Evolutionary conservation across 2,888 invertebrate species (phyloP), one percentile per base, ranked within the genome.

Genomic region (Mythimna loreyi): DNA sequence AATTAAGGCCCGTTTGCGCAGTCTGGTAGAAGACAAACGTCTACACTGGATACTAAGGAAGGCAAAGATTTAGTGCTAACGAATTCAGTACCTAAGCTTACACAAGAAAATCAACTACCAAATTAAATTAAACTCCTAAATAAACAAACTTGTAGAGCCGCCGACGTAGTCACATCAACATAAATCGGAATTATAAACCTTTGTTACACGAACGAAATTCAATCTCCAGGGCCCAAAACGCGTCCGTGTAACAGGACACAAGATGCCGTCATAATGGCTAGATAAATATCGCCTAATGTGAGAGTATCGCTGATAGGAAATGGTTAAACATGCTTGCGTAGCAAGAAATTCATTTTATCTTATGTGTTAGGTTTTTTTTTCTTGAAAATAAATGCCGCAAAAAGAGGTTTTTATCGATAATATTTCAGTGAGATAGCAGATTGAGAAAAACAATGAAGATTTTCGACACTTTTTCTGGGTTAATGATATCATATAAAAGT

Each of bases 231-330:
- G 47, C 63, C n/a, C 13, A 45, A 61, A 57, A 25, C 56, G 63
- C 30, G n/a, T 28, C 53, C 64, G 53, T 65, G 68, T 76, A 67
- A 57, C 60, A 62, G 50, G 62, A 57, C 33, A 60, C 56, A 67
- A 75, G 60, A 80, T 67, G 76, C 72, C 76, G 66, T 45, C 75
- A 61, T 67, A 65, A 80, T 58, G 57, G 47, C 25, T 30, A 68
- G 64, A 82, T 82, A 82, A 82, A 80, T 69, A 75, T 67, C 61
- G 43, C 33, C 43, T 69, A 80, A 80, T 67, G 80, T 19, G 67
- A 58, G 45, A 55, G 59, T 63, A 75, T 80, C 50, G 59, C 61
- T 60, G 80, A 67, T 79, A 69, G 53, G 63, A 33, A 66, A 55
- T 67, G 61, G 59, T 75, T 72, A 61, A 69, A 59, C 61, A 75